Evolutionary conservation across 2,113 vertebrate species (phyloP).

Genomic region (Craseonycteris thonglongyai): DNA sequence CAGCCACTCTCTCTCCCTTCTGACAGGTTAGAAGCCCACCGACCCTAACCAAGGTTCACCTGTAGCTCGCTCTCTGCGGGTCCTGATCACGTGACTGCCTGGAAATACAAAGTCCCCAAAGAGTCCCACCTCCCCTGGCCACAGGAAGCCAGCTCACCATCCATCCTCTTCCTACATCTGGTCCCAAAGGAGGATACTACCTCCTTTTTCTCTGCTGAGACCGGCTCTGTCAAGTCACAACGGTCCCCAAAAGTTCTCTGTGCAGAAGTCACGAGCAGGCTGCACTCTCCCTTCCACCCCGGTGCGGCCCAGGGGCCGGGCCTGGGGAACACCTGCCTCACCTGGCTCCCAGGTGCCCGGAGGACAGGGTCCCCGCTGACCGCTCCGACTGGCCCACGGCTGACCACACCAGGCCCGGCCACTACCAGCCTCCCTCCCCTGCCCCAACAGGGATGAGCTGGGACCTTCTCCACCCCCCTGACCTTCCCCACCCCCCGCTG

Average conservation of each 20-base stretch:
- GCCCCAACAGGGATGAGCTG: neutral
- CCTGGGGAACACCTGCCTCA: rapidly evolving
- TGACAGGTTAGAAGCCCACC: rapidly evolving
- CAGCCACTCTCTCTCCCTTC: neutral
- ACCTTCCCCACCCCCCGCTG: rapidly evolving
- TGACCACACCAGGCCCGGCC: rapidly evolving
- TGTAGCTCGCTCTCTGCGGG: rapidly evolving
- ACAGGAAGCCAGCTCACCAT: neutral
- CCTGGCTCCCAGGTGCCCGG: neutral
- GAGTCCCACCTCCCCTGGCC: neutral
- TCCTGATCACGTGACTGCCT: neutral
- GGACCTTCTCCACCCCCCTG: neutral
- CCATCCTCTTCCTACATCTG: neutral
- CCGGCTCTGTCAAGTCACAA: rapidly evolving
- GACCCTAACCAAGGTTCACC: neutral
- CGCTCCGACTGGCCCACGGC: neutral
- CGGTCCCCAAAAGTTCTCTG: neutral
- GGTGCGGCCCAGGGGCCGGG: neutral
- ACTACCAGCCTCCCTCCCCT: rapidly evolving
- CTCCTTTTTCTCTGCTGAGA: neutral
- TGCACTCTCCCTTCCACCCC: neutral
- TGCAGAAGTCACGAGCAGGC: rapidly evolving
- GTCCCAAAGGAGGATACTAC: neutral
- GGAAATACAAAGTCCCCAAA: neutral
- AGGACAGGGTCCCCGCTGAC: neutral